These are phyloP conservation scores for Corapipo altera DNA, from an alignment of 2,113 vertebrate genomes.

Conservation along the genomic window DNA sequence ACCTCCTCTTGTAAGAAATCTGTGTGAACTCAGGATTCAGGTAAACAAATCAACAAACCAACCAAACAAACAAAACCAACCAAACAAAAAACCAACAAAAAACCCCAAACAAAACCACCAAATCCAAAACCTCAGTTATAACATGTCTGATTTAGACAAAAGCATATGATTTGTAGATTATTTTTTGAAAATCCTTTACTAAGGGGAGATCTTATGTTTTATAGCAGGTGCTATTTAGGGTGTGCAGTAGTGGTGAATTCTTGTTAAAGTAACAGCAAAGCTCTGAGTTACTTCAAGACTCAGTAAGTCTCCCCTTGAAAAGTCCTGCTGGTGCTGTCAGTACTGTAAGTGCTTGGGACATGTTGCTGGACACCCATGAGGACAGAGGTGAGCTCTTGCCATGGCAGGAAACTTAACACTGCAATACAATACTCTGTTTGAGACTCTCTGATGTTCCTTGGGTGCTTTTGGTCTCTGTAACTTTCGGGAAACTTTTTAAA, in stretches of 20 bases:
- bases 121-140: background rate
- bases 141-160: background rate
- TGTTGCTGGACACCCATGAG: background rate
- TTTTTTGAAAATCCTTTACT: background rate
- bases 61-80: background rate
- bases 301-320: background rate
- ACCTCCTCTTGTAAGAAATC: background rate
- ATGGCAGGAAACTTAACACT: background rate
- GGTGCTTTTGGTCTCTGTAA: background rate
- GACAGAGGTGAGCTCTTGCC: background rate
- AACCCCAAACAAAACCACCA: fast-evolving
- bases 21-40: background rate
- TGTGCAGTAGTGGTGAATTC: background rate
- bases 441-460: conserved; percentile 7
- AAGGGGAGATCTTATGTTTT: background rate
- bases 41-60: background rate
- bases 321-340: background rate
- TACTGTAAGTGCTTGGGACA: background rate
- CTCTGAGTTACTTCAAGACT: background rate
- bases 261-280: background rate
- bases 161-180: background rate
- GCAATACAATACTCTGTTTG: background rate
- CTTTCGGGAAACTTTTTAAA: conserved; percentile 16
- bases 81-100: background rate
- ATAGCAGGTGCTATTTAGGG: background rate